Evolutionary conservation across 2,888 invertebrate species (phyloP).

Genomic region (Tenthredo mesomela): DNA sequence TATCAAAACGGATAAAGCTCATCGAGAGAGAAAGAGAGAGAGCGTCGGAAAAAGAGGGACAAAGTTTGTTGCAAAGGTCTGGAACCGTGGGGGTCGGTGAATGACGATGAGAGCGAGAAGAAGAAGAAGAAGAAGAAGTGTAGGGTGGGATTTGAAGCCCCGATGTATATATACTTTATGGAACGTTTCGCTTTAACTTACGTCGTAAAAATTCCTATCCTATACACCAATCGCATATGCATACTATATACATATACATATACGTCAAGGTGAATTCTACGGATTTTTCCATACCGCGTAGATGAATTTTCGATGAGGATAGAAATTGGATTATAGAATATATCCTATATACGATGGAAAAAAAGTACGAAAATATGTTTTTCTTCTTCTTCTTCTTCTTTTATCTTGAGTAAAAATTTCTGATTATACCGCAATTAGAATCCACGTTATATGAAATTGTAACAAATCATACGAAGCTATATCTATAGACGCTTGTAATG

Average conservation of each 20-base stretch:
- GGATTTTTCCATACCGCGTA: neutral
- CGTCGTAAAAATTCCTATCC: constrained; percentile 44
- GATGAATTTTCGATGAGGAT: no score
- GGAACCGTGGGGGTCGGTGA: neutral
- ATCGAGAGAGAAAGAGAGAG: neutral
- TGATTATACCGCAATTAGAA: no score
- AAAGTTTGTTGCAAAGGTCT: constrained; percentile 40
- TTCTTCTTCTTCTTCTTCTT: no score
- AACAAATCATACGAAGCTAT: neutral
- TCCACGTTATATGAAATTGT: no score
- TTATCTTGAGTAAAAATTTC: no score
- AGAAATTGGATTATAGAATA: no score
- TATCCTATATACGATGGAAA: neutral
- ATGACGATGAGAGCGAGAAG: constrained; percentile 20
- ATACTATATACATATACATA: no score
- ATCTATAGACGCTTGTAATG: neutral
- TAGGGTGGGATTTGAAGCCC: neutral
- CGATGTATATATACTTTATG: constrained; percentile 6
- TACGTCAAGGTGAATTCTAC: neutral
- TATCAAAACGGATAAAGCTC: constrained; percentile 29
- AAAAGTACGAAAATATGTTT: no score
- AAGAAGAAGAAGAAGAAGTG: no score
- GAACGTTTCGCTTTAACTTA: constrained; percentile 42
- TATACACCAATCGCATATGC: constrained; percentile 9
- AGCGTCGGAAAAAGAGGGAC: neutral